Conservation (phyloP, 2,113 vertebrate species). For the Pseudopipra pipra region DNA sequence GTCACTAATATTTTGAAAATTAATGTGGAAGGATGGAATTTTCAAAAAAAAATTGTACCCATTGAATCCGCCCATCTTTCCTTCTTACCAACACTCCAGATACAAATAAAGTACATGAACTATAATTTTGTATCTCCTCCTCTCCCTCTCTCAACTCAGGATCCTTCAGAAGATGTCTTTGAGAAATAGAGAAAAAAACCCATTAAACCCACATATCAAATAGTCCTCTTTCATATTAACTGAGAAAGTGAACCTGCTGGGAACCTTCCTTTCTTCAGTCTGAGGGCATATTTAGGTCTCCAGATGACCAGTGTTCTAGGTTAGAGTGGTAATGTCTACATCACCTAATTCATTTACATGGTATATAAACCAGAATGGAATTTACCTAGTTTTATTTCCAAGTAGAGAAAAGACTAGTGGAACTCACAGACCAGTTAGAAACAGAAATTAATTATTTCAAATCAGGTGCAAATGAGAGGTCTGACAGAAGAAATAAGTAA, state of each 20-base stretch:
- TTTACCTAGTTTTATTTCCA: not conserved
- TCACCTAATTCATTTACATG: rapidly evolving
- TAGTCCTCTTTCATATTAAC: not conserved
- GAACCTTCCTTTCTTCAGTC: not conserved
- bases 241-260: not conserved
- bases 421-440: not conserved
- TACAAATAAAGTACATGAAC: not conserved
- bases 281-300: not conserved
- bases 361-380: not conserved
- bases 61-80: not conserved
- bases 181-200: not conserved
- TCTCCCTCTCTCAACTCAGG: not conserved
- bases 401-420: not conserved
- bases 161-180: not conserved
- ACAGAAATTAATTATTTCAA: not conserved
- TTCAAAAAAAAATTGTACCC: not conserved
- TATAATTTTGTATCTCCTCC: not conserved
- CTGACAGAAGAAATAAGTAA: not conserved
- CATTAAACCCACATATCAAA: not conserved
- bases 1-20: not conserved
- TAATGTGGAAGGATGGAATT: not conserved
- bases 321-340: not conserved
- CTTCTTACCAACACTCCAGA: not conserved
- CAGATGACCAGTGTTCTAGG: not conserved
- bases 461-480: not conserved